Base-by-base conservation (phyloP, 2,113 vertebrate species). In the Spea multiplicata region DNA sequence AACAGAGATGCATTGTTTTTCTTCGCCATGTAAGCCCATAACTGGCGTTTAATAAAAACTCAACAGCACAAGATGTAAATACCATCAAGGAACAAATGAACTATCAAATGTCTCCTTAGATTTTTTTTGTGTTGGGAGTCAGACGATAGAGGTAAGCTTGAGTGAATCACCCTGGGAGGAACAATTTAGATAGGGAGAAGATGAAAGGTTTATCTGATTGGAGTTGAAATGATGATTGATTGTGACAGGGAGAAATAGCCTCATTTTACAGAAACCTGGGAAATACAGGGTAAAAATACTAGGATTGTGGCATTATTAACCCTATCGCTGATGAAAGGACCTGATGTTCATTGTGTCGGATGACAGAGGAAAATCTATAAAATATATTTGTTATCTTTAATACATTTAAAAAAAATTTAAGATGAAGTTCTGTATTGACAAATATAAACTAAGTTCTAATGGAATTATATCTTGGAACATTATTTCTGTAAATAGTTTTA, bases 1-100 rank as follows among this genome's bases (percentile, higher is more conserved):
- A 91, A 95, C 92, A 95, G 88, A 91, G 84, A 88, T 82, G 83
- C 88, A 92, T 92, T 94, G 92, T 93, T 93, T 90, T 90, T 84
- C 86, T 88, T 78, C 76, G 71, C 86, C 69, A 86, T 81, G 86
- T 88, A 90, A 87, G 86, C 88, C 88, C 83, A 82, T 89, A 92
- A 88, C 90, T 88, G 83, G 87, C 80, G 86, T 86, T 91, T 87
- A 90, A 88, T 86, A 86, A 89, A 89, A 90, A 88, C 86, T 89
- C 84, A 66, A 83, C 89, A 87, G 88, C 88, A 75, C 76, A 84
- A 87, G 89, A 88, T 84, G 87, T 86, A 88, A 91, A 91, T 86
- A 87, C 89, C 86, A 66, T 82, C 62, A 50, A 66, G 71, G 77
- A 86, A 86, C 84, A 88, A 91, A 89, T 85, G 88, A 86, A 84